Base-by-base conservation (phyloP, 2,797 vertebrate species). In the Chelon labrosus region DNA sequence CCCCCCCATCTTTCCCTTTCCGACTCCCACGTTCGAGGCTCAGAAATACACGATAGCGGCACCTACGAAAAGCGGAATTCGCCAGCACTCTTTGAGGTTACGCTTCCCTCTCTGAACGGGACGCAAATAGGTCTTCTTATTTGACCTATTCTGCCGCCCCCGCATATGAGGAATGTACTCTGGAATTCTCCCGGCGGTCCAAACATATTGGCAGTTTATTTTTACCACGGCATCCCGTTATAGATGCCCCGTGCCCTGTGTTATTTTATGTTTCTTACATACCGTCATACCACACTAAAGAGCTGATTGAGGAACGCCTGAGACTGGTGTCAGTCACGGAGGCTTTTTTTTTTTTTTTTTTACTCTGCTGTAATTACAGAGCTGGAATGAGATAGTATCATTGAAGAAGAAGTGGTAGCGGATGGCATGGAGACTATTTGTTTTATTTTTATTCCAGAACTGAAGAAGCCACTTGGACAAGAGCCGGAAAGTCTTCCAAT, bases 181-280 rank as follows among this genome's bases (percentile, higher is more conserved):
- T 83, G 88, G 91, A 93, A 93, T 93, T 84, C 83, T 82, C 78
- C 16, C 70, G 17, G 61, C 85, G 75, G 85, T 90, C 93, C 90
- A 75, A 69, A 85, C 92, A 94, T 94, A 85, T 87, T 88, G 75
- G 52, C 70, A 55, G 88, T 83, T 91, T 94, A 94, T 94, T 94
- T 94, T 91, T 94, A 92, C 73, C 85, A 25, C 51, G 6, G 19
- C 10, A 57, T 85, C 86, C 88, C 60, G 84, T 93, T 92, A 89
- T 91, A 92, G 88, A 89, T 70, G 88, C 70, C 77, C 79, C 41
- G 63, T 58, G 74, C 55, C 70, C 80, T 64, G 0, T 83, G 82
- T 87, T 88, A 73, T 87, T 91, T 82, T 82, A 83, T 90, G 73
- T 84, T 75, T 83, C 52, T 71, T 49, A 71, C 88, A 79, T 89